Evolutionary conservation across 2,888 invertebrate species (phyloP).

Genomic region (Cerastis rubricosa): DNA sequence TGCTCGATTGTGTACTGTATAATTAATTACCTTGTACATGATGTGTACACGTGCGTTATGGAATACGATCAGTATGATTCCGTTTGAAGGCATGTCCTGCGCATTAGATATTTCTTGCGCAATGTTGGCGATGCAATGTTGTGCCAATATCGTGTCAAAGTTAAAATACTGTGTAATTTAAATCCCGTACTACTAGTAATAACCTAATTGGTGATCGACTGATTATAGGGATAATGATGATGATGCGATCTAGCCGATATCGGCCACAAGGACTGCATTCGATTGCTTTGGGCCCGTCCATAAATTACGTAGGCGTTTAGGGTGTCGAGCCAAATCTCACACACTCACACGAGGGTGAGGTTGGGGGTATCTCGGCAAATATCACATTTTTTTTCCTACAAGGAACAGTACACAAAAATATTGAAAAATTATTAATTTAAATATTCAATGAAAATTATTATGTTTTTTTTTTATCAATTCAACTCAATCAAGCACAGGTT

Average conservation of each 20-base stretch:
- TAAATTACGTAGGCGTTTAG: too few relatives aligned
- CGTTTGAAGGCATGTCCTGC: conserved; percentile 30
- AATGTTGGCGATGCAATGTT: background rate
- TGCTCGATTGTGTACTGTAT: conserved; percentile 14
- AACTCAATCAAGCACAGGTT: too few relatives aligned
- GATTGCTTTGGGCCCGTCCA: background rate
- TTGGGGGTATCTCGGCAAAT: too few relatives aligned
- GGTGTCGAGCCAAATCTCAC: too few relatives aligned
- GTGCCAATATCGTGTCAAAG: background rate
- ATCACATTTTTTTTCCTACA: too few relatives aligned
- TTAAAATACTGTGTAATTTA: background rate
- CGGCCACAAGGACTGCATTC: background rate
- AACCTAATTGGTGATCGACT: background rate
- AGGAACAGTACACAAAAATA: too few relatives aligned
- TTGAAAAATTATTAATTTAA: too few relatives aligned
- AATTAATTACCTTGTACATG: conserved; percentile 22
- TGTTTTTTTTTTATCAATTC: too few relatives aligned
- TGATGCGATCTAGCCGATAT: background rate
- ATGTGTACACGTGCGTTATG: conserved; percentile 19
- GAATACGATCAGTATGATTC: conserved; percentile 41
- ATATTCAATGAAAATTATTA: too few relatives aligned
- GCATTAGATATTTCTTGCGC: background rate
- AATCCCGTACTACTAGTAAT: background rate
- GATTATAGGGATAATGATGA: background rate
- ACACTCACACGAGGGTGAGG: too few relatives aligned